These are phyloP conservation scores for Ormyrus labotus DNA, from an alignment of 2,888 invertebrate species.

Conservation along the genomic window DNA sequence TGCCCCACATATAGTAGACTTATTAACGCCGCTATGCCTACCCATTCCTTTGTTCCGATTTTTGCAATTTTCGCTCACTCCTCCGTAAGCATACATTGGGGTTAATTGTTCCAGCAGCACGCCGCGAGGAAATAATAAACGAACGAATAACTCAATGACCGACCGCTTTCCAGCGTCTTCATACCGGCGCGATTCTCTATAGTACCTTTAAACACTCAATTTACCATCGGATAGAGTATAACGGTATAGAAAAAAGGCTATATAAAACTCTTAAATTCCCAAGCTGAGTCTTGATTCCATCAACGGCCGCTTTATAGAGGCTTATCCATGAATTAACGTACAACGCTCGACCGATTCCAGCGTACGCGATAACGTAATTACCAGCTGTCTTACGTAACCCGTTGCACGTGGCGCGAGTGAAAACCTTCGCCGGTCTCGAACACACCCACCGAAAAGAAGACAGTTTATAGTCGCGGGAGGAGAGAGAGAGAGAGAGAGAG, in stretches of 20 bases:
- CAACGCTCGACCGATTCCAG: background rate
- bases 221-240: no score
- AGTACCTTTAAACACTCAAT: no score
- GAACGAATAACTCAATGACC: background rate
- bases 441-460: conserved; percentile 9
- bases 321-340: background rate
- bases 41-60: conserved; percentile 23
- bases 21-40: background rate
- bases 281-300: no score
- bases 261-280: no score
- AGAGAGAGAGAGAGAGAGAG: no score
- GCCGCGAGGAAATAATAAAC: background rate
- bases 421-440: conserved; percentile 12
- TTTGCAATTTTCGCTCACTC: conserved; percentile 19
- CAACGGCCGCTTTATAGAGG: background rate
- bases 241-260: no score
- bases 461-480: no score
- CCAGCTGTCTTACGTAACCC: conserved; percentile 38
- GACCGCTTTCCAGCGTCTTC: no score
- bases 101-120: background rate
- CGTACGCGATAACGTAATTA: conserved; percentile 20
- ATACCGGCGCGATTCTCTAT: no score
- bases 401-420: conserved; percentile 30
- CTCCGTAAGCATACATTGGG: background rate
- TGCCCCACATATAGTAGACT: conserved; percentile 23